Evolutionary conservation across 2,113 vertebrate genomes (phyloP), one percentile per base, ranked within the genome.

Genomic region (Myiopsitta monachus): DNA sequence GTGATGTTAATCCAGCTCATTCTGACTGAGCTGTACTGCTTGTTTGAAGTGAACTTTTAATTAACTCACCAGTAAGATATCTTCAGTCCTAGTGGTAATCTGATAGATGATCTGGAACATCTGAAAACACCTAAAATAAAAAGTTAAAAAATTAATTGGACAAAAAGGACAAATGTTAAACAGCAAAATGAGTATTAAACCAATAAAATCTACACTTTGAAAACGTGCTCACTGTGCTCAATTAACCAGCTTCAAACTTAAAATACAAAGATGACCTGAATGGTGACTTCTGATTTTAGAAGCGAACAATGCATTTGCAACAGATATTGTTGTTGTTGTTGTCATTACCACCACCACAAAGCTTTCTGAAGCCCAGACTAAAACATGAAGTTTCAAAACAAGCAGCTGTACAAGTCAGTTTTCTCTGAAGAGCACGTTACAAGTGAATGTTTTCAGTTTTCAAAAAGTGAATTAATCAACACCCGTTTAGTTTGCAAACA

Each of bases 61-160:
- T 69, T 73, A 52, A 79, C 91, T 97, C 97, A 99, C 99, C 99
- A 99, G 98, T 78, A 99, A 97, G 94, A 99, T 98, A 84, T 99
- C 99, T 97, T 99, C 99, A 61, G 99, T 97, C 15, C 98, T 98
- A 68, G 98, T 98, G 90, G 99, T 99, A 92, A 99, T 96, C 94
- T 99, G 99, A 97, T 99, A 99, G 91, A 99, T 99, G 75, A 99
- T 97, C 69, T 98, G 98, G 90, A 99, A 99, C 96, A 99, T 98
- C 88, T 99, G 98, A 98, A 99, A 99, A 96, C 99, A 99, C 84
- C 99, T 99, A 94, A 39, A 97, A 90, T 30, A 54, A 80, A 70
- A 38, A 44, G 26, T 36, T 2, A 6, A 78, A 90, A 67, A 59
- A 38, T 9, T 24, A 74, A 57, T 9, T 43, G 15, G 8, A 62